Evolutionary conservation across 2,888 invertebrate species (phyloP), one percentile per base, ranked within the genome.

Genomic region (Odontothrips loti): DNA sequence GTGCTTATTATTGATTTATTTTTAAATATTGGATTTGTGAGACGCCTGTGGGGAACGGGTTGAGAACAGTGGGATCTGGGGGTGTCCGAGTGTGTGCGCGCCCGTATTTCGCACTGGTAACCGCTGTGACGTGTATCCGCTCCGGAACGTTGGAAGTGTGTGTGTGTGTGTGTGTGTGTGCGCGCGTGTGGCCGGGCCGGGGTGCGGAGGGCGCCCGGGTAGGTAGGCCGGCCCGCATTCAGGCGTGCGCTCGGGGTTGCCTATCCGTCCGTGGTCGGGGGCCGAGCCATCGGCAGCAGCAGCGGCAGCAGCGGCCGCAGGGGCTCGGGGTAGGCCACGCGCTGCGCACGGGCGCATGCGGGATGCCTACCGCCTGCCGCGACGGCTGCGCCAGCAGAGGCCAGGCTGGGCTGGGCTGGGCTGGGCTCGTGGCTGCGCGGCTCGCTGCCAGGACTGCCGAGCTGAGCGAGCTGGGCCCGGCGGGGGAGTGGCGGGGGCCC

Each of bases 181-280:
- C 27, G 27, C 1, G 34, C 68, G n/a, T n/a, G n/a, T n/a, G n/a
- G n/a, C n/a, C n/a, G n/a, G n/a, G n/a, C n/a, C n/a, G n/a, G n/a
- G n/a, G n/a, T n/a, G 68, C 27, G 68, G 68, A n/a, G 23, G 11
- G 0, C 68, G 68, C 68, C 68, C 34, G 34, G 23, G 27, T 23
- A 27, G 68, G 68, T 27, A 27, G 68, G 68, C 68, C 68, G 12
- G 68, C 68, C 68, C 68, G 68, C 68, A 27, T 23, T n/a, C 68
- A 27, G 68, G 9, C 23, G 23, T 75, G 68, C 68, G 68, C 27
- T 12, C 68, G 23, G 68, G 68, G 68, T 27, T 75, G 68, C 68
- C 68, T 75, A 75, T 12, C 58, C 58, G 15, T 0, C 58, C 20
- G 20, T 20, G 58, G 58, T 20, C 58, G 58, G 58, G 58, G 58